Base-by-base conservation (phyloP, 2,113 vertebrate species). In the Anguilla japonica region DNA sequence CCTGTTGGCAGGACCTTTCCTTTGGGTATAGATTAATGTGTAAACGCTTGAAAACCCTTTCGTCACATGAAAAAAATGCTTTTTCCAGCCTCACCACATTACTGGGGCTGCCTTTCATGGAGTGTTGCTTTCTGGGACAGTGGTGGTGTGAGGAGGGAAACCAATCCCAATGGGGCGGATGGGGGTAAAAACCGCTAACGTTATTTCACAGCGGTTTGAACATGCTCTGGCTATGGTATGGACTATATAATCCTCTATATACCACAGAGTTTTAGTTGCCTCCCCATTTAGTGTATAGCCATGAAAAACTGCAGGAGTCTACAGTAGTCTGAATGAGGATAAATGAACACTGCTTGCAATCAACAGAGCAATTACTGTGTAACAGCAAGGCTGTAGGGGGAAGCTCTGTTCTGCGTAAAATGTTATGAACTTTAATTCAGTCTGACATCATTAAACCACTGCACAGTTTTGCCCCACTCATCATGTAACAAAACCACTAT, bases 271-370 rank as follows among this genome's bases (percentile, higher is more conserved):
- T 53, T 53, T 14, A 13, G 50, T 53, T 53, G 50, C 50, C 50
- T 53, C 50, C 1, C 7, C 11, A 34, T n/a, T 71, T 22, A 9
- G n/a, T 34, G 9, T n/a, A 1, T 29, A 34, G 71, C 20, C 26
- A 53, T n/a, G 34, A n/a, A n/a, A 22, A 20, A 71, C 22, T 16
- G 2, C 63, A 71, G 63, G 63, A n/a, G 22, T 7, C 63, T 71
- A 71, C 63, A n/a, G 20, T 71, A 83, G 63, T 71, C 63, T n/a
- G 53, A 63, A 79, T 22, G 15, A 41, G 34, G 71, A 41, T 56
- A 46, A 56, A 85, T 85, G 46, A 80, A n/a, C 43, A n/a, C 67
- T 40, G 75, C 40, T 85, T 56, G 39, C 41, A 79, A 20, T 79
- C 56, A 84, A 11, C 60, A 67, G 83, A n/a, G 63, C 22, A 71